phyloP scores from a whole-genome alignment of 2,113 vertebrate species.

The Hemiprocne comata region DNA sequence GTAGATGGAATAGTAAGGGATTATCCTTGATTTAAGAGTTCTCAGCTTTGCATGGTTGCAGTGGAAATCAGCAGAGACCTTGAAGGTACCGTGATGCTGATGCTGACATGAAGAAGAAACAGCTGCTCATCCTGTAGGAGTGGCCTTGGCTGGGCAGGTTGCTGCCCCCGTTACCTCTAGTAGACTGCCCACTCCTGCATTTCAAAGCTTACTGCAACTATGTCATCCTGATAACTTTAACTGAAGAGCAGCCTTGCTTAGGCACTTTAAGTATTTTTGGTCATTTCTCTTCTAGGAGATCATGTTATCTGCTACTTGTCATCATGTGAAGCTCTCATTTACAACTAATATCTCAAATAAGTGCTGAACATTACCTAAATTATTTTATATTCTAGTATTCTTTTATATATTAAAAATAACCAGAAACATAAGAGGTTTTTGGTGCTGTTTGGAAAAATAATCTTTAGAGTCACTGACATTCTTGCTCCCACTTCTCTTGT shows the following conservation, averaged over 20 bases:
- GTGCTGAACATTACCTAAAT: background rate
- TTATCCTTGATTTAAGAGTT: too few species aligned
- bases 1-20: background rate
- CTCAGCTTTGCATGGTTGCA: accelerated
- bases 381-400: background rate
- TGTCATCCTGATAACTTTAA: accelerated
- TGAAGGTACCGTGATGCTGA: accelerated
- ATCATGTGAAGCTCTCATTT: background rate
- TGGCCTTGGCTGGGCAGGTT: background rate
- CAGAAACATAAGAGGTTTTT: background rate
- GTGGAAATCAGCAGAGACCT: background rate
- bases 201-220: background rate
- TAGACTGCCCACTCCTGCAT: background rate
- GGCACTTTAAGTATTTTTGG: background rate
- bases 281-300: background rate
- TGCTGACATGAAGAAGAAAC: accelerated
- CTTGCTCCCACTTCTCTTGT: background rate
- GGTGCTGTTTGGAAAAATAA: background rate
- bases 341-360: background rate
- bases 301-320: background rate
- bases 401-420: background rate
- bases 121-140: background rate
- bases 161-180: accelerated
- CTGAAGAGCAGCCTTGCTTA: background rate
- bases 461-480: background rate